phyloP scores from a whole-genome alignment of 2,888 invertebrate species.

The Mactromeris polynyma region DNA sequence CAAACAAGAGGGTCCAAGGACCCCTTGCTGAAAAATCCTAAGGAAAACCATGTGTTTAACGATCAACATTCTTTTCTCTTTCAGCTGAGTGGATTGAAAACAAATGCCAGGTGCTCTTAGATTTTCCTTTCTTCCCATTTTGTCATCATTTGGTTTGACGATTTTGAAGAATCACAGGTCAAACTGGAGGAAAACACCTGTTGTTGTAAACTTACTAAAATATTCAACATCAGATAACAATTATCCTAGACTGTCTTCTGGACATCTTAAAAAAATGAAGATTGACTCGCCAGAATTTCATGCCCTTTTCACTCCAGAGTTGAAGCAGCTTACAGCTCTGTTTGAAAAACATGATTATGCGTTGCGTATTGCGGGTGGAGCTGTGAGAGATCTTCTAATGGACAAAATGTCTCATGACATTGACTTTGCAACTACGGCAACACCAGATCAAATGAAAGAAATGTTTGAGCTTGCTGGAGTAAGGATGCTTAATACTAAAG shows the following conservation, averaged over 20 bases:
- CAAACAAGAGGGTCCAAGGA: no score
- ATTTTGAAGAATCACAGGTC: not conserved
- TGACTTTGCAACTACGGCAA: conserved; percentile 99
- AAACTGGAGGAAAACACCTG: not conserved
- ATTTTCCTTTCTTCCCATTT: not conserved
- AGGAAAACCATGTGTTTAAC: no score
- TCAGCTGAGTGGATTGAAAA: not conserved
- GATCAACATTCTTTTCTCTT: not conserved
- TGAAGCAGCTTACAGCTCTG: conserved; percentile 91
- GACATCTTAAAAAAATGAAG: conserved; percentile 80
- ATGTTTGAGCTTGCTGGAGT: conserved; percentile 95
- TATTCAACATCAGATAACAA: conserved; percentile 20
- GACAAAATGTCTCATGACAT: conserved; percentile 90
- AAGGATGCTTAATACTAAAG: conserved; percentile 95
- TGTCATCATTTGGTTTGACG: not conserved
- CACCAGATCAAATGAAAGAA: conserved; percentile 97
- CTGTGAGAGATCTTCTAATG: conserved; percentile 91
- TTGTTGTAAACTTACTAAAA: not conserved
- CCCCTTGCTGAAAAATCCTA: no score
- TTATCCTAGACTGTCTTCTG: conserved; percentile 37
- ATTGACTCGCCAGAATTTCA: conserved; percentile 83
- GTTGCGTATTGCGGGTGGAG: conserved; percentile 98
- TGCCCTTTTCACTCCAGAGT: conserved; percentile 92
- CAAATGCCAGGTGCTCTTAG: not conserved
- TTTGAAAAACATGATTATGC: conserved; percentile 92